Conservation (phyloP, 1,140 invertebrate species). For the Lerema accius region DNA sequence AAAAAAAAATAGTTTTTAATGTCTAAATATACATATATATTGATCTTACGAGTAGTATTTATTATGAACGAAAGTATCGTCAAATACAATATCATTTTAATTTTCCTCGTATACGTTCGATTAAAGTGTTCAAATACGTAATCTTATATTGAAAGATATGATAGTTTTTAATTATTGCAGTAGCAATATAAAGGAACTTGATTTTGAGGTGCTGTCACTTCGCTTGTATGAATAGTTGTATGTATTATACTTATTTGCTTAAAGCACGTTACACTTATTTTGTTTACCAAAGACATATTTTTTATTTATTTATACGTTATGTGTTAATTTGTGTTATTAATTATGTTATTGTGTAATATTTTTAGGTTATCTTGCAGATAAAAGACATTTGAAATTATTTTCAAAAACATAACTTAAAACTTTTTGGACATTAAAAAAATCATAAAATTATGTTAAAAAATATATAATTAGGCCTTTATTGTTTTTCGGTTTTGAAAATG, state of each 20-base stretch:
- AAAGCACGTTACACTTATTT: slow-evolving; percentile 9
- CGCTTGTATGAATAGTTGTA: slow-evolving; percentile 1
- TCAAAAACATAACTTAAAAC: too few species aligned
- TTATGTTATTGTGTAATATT: slow-evolving; percentile 1
- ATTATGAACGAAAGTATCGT: too few species aligned
- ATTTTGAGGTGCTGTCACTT: neutral
- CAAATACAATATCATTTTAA: too few species aligned
- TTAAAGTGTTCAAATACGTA: neutral
- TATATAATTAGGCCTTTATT: too few species aligned
- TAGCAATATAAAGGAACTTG: neutral
- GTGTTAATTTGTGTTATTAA: neutral
- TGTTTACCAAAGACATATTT: slow-evolving; percentile 41
- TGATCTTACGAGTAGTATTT: too few species aligned
- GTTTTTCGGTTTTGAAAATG: neutral
- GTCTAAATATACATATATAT: too few species aligned
- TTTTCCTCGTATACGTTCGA: neutral
- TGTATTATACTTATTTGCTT: neutral
- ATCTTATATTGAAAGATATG: neutral
- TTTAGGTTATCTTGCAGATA: neutral
- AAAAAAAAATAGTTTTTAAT: too few species aligned
- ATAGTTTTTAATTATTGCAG: neutral
- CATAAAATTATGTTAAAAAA: too few species aligned
- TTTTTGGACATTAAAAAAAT: too few species aligned
- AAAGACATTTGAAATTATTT: too few species aligned
- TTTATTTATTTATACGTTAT: slow-evolving; percentile 37